phyloP scores from a whole-genome alignment of 2,888 invertebrate species.

The Nasonovia ribisnigri region DNA sequence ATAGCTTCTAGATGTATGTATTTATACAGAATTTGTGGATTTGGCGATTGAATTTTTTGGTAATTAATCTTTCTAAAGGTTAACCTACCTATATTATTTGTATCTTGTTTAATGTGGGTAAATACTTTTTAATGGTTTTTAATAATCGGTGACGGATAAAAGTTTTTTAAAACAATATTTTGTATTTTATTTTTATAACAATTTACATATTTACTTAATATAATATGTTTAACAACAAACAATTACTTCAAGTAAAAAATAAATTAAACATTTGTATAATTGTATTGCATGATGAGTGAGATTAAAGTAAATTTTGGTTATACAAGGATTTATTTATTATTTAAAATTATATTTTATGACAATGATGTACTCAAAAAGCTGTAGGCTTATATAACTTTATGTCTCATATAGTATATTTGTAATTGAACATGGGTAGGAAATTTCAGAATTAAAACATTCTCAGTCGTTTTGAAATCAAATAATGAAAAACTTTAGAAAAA shows the following conservation, averaged over 20 bases:
- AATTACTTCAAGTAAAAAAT: background rate
- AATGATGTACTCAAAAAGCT: background rate
- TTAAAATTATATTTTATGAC: background rate
- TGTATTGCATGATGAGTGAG: background rate
- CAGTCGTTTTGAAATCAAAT: background rate
- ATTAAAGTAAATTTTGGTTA: background rate
- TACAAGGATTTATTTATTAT: background rate
- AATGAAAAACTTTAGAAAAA: background rate
- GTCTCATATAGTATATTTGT: background rate
- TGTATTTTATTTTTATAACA: background rate
- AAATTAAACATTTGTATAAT: background rate
- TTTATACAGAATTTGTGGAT: background rate
- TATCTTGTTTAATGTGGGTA: conserved; percentile 3
- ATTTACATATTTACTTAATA: too few relatives aligned
- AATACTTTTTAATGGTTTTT: background rate
- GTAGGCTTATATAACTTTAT: background rate
- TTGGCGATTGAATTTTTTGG: background rate
- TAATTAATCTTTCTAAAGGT: background rate
- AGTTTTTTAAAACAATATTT: background rate
- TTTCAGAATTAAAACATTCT: background rate
- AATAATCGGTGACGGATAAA: background rate
- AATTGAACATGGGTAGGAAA: background rate
- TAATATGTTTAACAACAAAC: too few relatives aligned
- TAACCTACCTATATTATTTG: too few relatives aligned
- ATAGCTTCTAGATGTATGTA: background rate